Conservation (phyloP, 2,797 vertebrate species). For the Rhynchotus rufescens region DNA sequence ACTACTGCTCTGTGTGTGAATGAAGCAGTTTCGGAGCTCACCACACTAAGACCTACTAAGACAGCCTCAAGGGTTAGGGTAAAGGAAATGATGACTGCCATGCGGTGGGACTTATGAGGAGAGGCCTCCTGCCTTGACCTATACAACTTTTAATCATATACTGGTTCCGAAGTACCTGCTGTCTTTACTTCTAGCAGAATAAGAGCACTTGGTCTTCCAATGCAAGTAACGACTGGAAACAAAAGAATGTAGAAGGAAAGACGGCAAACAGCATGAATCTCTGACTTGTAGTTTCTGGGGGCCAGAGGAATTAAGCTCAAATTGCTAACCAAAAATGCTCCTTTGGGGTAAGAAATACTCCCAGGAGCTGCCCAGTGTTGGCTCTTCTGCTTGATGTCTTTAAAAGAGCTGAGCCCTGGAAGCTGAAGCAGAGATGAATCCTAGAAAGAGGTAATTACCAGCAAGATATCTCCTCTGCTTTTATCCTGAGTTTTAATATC, state of each 20-base stretch:
- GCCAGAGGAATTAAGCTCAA: neutral
- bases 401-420: neutral
- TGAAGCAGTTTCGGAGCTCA: neutral
- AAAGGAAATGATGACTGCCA: neutral
- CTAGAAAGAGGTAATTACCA: accelerated
- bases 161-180: neutral
- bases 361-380: neutral
- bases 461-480: neutral
- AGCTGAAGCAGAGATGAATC: neutral
- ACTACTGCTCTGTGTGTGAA: neutral
- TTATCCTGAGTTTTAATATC: neutral
- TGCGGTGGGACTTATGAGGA: neutral
- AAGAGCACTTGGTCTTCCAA: neutral
- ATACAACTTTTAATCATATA: neutral
- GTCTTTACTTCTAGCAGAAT: neutral
- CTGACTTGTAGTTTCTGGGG: neutral
- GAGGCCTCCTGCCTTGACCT: neutral
- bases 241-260: neutral
- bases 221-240: neutral
- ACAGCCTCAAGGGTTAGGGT: neutral
- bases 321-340: neutral
- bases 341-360: neutral
- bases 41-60: neutral
- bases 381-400: neutral
- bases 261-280: neutral